A percentile compares a stretch with the other conserved stretches of the same genome.
phyloP scores from a whole-genome alignment of 2,797 vertebrate species.

The Gorsachius magnificus region DNA sequence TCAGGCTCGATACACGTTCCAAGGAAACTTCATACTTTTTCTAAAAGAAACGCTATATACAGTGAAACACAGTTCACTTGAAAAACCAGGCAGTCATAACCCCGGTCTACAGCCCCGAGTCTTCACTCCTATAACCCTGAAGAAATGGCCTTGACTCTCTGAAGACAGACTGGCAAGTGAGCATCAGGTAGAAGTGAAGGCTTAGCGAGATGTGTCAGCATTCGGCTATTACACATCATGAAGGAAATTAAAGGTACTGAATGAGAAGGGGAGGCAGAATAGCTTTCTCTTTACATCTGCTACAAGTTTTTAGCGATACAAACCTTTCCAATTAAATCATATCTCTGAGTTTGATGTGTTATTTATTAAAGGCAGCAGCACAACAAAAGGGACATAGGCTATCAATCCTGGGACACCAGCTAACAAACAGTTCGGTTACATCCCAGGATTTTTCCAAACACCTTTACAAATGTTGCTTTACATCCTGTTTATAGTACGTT shows the following conservation, averaged over 20 bases:
- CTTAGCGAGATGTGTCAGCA: background rate
- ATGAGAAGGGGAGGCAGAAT: background rate
- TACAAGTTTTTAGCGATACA: background rate
- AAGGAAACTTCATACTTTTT: background rate
- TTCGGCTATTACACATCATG: background rate
- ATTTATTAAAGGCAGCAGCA: background rate
- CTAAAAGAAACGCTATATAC: background rate
- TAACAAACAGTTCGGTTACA: background rate
- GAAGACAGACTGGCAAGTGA: background rate
- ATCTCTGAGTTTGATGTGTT: background rate
- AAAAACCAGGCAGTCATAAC: background rate
- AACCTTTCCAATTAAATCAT: background rate
- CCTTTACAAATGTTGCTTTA: constrained; percentile 12
- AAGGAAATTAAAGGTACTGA: background rate
- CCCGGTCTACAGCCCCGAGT: background rate
- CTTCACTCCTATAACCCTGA: background rate
- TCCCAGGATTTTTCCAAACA: background rate
- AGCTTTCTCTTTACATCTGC: background rate
- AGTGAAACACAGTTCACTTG: background rate
- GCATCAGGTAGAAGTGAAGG: background rate
- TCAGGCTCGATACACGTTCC: rapidly evolving
- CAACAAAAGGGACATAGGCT: background rate
- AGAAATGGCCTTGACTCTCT: background rate
- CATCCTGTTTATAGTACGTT: background rate
- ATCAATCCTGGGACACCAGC: background rate